Base-by-base conservation (phyloP, 2,888 invertebrate species). In the Globia sparganii region DNA sequence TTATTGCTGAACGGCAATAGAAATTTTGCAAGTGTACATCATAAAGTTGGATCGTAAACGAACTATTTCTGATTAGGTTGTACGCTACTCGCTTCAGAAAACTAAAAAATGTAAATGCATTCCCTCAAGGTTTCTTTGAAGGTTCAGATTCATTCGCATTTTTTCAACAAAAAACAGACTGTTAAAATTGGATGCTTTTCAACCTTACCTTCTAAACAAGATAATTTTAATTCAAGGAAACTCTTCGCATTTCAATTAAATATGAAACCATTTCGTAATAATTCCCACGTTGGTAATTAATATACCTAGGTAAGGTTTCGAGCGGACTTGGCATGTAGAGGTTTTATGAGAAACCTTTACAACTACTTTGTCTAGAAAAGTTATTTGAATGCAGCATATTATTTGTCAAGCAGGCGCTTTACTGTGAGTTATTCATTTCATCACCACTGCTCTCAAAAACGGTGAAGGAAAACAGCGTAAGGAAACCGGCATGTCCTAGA, bases 41-140 rank as follows among this genome's bases (percentile, higher is more conserved):
- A 92, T 95, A 94, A 95, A 95, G 90, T 91, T 78, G 85, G 91
- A 91, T 93, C 94, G 93, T 94, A 94, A 95, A 94, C 91, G 88
- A 91, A 93, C 91, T 92, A 93, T 94, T 94, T 94, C 89, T 92
- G 94, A 94, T 94, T 91, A 93, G 88, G 88, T 91, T 90, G 84
- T 89, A 75, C 76, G 89, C 90, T 86, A 85, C 88, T 90, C 80
- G 84, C 84, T 86, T 83, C 80, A 80, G 84, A 87, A 85, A 82
- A 76, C 71, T 81, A 82, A 87, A 86, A 87, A 85, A 85, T 75
- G 78, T 80, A 86, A 86, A 83, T 85, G 77, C 80, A 87, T 84
- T 85, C 77, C 66, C 77, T 82, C 83, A 78, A 89, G 83, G 84
- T 75, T 79, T 18, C 56, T 58, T 69, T 73, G 79, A 88, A 90